Conservation (phyloP, 2,797 vertebrate genomes). For the Sphenodon punctatus region DNA sequence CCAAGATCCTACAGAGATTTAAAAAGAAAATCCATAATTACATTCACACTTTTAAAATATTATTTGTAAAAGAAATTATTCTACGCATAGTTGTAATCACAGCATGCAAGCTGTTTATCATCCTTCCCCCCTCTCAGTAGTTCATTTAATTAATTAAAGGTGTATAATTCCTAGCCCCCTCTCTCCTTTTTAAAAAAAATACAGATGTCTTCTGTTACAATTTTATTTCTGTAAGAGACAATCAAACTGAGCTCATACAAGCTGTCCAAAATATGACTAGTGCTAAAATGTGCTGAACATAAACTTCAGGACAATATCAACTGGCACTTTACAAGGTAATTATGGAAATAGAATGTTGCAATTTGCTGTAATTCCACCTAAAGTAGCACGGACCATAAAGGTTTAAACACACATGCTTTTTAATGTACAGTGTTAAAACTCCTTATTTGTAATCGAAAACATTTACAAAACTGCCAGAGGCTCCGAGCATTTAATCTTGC, state of each 20-base stretch:
- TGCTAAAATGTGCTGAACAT: constrained; percentile 39
- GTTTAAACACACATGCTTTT: constrained; percentile 55
- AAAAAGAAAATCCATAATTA: constrained; percentile 65
- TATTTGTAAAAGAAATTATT: constrained; percentile 48
- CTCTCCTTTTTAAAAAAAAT: not conserved
- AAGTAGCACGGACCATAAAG: constrained; percentile 38
- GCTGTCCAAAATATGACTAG: constrained; percentile 24
- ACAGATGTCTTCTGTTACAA: not conserved
- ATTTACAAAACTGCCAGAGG: constrained; percentile 41
- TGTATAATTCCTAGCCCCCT: not conserved
- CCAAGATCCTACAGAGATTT: constrained; percentile 78
- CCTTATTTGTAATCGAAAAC: constrained; percentile 41
- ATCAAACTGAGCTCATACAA: constrained; percentile 10
- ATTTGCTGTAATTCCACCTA: constrained; percentile 56
- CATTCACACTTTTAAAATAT: constrained; percentile 53
- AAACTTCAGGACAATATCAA: constrained; percentile 50
- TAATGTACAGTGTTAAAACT: constrained; percentile 31
- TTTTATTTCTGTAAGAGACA: constrained; percentile 6
- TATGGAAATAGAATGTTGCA: constrained; percentile 45
- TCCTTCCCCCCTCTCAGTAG: constrained; percentile 33
- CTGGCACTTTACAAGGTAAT: constrained; percentile 50
- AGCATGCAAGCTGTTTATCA: constrained; percentile 31
- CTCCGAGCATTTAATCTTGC: not conserved
- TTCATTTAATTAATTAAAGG: constrained; percentile 42
- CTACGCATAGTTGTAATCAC: constrained; percentile 26